Evolutionary conservation across 2,888 invertebrate species (phyloP).

Genomic region (Scaptomyza reducta): DNA sequence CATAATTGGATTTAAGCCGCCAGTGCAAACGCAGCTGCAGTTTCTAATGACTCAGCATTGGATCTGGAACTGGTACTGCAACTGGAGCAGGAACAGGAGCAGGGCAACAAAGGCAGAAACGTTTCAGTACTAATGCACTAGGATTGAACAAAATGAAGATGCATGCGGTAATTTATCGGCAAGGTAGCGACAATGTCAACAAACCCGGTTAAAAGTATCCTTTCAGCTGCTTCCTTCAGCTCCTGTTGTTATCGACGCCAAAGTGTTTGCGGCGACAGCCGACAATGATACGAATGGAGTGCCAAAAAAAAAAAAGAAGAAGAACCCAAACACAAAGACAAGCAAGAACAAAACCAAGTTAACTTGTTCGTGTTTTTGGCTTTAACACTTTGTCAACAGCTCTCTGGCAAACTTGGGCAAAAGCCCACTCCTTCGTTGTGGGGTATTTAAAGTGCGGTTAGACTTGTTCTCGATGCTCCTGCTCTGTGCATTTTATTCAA

Average conservation of each 20-base stretch:
- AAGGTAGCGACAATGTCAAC: constrained; percentile 14
- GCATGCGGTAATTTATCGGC: constrained; percentile 58
- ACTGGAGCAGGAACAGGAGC: constrained; percentile 13
- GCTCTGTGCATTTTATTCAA: constrained; percentile 65
- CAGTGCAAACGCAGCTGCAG: constrained; percentile 71
- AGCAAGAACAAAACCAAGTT: not conserved
- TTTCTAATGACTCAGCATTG: constrained; percentile 76
- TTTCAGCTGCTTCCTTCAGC: not conserved
- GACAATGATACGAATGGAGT: constrained; percentile 28
- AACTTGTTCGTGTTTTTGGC: not conserved
- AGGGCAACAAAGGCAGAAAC: not conserved
- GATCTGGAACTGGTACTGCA: not conserved
- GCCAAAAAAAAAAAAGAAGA: too few relatives aligned
- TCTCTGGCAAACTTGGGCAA: not conserved
- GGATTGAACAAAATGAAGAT: constrained; percentile 63
- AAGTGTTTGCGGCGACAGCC: constrained; percentile 52
- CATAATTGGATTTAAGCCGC: constrained; percentile 73
- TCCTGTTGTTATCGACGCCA: constrained; percentile 34
- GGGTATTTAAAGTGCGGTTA: constrained; percentile 12
- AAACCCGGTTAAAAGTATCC: constrained; percentile 30
- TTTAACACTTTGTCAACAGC: constrained; percentile 26
- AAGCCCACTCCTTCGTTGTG: not conserved
- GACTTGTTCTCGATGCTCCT: not conserved
- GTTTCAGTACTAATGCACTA: constrained; percentile 49
- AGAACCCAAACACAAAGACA: not conserved